Conservation (phyloP, 2,113 vertebrate species). For the Bufo bufo region DNA sequence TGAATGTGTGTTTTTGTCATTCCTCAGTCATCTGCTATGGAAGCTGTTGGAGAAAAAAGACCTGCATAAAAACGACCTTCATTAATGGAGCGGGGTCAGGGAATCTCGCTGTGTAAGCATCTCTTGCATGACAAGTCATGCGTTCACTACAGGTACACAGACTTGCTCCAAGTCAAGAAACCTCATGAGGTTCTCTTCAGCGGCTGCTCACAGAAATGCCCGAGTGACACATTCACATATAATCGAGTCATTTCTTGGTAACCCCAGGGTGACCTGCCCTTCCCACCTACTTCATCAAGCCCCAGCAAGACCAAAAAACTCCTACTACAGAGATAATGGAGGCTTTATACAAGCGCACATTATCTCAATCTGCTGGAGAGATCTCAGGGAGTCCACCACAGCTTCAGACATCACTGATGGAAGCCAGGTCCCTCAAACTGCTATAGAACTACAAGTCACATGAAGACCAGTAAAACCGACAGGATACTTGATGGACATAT, state of each 20-base stretch:
- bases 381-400: neutral
- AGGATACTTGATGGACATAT: no score
- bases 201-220: slow-evolving; percentile 27
- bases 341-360: neutral
- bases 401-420: neutral
- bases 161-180: slow-evolving; percentile 36
- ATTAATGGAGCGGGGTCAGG: neutral
- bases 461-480: neutral
- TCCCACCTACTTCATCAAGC: slow-evolving; percentile 47
- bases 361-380: neutral
- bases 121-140: slow-evolving; percentile 32
- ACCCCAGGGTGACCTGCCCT: slow-evolving; percentile 49
- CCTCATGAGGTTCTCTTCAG: slow-evolving; percentile 12
- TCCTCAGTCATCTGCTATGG: neutral
- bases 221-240: slow-evolving; percentile 48
- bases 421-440: neutral
- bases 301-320: slow-evolving; percentile 44
- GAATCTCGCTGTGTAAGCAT: neutral
- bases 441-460: neutral
- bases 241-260: slow-evolving; percentile 51
- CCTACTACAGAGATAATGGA: slow-evolving; percentile 24
- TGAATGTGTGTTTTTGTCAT: neutral
- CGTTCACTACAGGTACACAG: slow-evolving; percentile 19
- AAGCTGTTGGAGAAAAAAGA: neutral
- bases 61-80: neutral